A percentile compares a stretch with the other conserved stretches of the same genome.
Conservation (phyloP, 2,113 vertebrate genomes). For the Gymnogyps californianus region DNA sequence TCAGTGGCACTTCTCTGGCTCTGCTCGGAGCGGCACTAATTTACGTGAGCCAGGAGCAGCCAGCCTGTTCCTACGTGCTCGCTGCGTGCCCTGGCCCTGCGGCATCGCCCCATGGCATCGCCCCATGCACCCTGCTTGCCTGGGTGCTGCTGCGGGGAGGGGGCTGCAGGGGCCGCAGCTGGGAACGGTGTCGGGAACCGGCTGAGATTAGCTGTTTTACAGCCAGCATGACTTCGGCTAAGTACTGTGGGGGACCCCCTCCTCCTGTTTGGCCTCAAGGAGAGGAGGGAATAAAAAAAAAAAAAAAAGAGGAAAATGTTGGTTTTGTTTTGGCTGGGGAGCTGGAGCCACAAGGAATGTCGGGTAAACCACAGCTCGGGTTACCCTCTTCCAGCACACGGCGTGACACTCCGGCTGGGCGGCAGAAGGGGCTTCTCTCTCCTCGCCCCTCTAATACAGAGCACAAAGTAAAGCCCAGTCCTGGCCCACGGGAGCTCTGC, state of each 20-base stretch:
- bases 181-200: fast-evolving
- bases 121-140: fast-evolving
- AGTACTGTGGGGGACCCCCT: background rate
- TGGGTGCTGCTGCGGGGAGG: background rate
- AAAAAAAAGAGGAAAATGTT: constrained; percentile 15
- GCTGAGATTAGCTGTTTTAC: background rate
- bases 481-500: background rate
- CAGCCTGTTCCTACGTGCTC: background rate
- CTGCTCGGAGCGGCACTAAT: fast-evolving
- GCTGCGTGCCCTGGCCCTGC: fast-evolving
- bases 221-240: background rate
- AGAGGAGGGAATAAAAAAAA: constrained; percentile 29
- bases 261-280: constrained; percentile 47
- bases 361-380: constrained; percentile 66
- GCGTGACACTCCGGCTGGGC: constrained; percentile 45
- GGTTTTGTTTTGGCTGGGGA: constrained; percentile 64
- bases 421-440: constrained; percentile 57
- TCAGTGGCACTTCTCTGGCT: fast-evolving
- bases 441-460: constrained; percentile 46
- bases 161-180: background rate
- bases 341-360: constrained; percentile 53
- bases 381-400: constrained; percentile 60
- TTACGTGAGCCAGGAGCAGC: background rate
- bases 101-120: fast-evolving
- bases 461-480: background rate